Evolutionary conservation across 2,113 vertebrate genomes (phyloP).

Genomic region (Capreolus pygargus): DNA sequence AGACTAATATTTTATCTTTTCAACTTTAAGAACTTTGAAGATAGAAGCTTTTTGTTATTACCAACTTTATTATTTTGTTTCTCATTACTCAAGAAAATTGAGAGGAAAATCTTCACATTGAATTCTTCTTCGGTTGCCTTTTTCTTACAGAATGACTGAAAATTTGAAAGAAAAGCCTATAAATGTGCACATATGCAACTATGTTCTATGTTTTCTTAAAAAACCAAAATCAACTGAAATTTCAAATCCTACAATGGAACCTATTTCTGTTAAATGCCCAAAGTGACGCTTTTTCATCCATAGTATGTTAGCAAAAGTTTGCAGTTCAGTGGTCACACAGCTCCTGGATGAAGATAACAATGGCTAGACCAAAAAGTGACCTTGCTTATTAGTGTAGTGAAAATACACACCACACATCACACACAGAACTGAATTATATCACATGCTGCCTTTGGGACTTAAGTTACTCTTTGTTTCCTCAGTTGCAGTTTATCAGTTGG

Average conservation of each 20-base stretch:
- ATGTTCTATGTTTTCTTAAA: constrained; percentile 75
- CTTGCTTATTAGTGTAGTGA: constrained; percentile 78
- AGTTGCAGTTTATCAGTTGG: constrained; percentile 69
- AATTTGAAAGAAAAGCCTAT: constrained; percentile 73
- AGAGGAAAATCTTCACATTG: constrained; percentile 71
- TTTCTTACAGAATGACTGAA: constrained; percentile 76
- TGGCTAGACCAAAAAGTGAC: constrained; percentile 83
- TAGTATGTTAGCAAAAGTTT: constrained; percentile 71
- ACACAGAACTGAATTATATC: constrained; percentile 77
- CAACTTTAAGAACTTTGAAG: constrained; percentile 78
- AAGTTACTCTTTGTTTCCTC: constrained; percentile 72
- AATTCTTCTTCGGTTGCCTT: constrained; percentile 81
- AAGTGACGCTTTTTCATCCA: constrained; percentile 72
- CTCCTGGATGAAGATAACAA: constrained; percentile 76
- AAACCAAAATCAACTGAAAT: constrained; percentile 80
- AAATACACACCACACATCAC: constrained; percentile 51
- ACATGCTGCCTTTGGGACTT: constrained; percentile 83
- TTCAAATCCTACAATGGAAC: constrained; percentile 78
- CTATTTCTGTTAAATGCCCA: constrained; percentile 75
- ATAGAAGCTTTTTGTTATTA: constrained; percentile 72
- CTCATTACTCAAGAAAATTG: constrained; percentile 79
- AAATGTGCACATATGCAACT: constrained; percentile 66
- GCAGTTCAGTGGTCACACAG: constrained; percentile 74
- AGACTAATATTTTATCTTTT: constrained; percentile 76
- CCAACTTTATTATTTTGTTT: constrained; percentile 61